These are phyloP conservation scores for Euzophera pinguis DNA, from an alignment of 2,888 invertebrate species.

Conservation along the genomic window DNA sequence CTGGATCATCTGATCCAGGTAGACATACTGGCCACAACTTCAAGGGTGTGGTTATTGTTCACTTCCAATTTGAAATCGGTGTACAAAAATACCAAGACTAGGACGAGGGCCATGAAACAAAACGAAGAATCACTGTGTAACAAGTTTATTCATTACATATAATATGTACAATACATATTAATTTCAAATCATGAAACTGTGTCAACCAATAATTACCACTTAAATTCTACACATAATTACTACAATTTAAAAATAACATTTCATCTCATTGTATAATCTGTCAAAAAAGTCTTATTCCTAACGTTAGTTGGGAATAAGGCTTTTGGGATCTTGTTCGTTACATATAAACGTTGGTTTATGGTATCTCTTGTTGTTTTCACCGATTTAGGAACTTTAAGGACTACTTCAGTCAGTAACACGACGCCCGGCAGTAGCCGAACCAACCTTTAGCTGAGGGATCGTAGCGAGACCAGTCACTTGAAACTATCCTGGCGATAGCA, in stretches of 20 bases:
- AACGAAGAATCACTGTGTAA: background rate
- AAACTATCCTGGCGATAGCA: no score
- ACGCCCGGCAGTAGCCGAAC: background rate
- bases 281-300: background rate
- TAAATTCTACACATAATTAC: background rate
- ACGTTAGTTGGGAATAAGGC: background rate
- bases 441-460: no score
- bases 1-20: no score
- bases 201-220: background rate
- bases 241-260: background rate
- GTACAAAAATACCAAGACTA: no score
- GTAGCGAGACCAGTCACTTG: no score
- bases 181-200: background rate
- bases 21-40: no score
- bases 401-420: background rate
- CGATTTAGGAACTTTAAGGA: background rate
- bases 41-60: no score
- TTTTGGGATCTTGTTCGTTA: no score
- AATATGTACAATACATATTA: constrained; percentile 4
- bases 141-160: constrained; percentile 6
- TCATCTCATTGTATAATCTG: background rate
- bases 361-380: background rate
- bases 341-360: background rate
- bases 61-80: no score
- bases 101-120: constrained; percentile 32